These are phyloP conservation scores for Phasianus colchicus DNA, from an alignment of 2,113 vertebrate genomes.

Conservation along the genomic window DNA sequence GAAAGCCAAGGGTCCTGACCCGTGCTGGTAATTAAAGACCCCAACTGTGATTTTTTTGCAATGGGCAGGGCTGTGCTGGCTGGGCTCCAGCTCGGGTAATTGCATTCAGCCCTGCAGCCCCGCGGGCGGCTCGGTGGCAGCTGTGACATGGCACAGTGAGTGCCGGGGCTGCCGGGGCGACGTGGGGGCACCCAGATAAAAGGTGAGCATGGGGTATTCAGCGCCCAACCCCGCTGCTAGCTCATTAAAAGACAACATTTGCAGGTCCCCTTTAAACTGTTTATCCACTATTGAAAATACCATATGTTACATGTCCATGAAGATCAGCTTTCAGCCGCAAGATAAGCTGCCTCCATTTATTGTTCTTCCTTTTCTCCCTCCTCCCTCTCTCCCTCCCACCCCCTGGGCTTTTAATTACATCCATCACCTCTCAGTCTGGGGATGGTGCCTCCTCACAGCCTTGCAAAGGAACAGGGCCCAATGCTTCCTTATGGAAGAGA, in stretches of 20 bases:
- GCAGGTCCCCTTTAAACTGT: conserved; percentile 39
- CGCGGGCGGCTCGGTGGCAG: background rate
- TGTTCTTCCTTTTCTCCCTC: conserved; percentile 5
- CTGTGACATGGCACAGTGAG: background rate
- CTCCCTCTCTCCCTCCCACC: background rate
- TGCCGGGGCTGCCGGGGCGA: background rate
- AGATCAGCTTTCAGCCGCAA: conserved; percentile 33
- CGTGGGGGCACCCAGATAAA: background rate
- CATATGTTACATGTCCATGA: conserved; percentile 47
- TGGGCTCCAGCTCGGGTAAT: background rate
- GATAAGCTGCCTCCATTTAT: conserved; percentile 21
- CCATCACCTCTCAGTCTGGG: conserved; percentile 26
- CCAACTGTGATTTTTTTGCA: background rate
- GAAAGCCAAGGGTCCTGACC: conserved; percentile 4
- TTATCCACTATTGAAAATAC: conserved; percentile 63
- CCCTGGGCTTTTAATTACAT: conserved; percentile 33
- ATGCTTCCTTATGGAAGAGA: background rate
- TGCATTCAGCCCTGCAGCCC: background rate
- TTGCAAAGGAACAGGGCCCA: background rate
- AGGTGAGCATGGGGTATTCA: conserved; percentile 14
- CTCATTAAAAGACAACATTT: conserved; percentile 26
- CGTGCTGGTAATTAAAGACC: background rate
- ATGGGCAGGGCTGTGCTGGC: background rate
- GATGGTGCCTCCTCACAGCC: conserved; percentile 4
- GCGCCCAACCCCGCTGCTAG: conserved; percentile 8